A percentile compares a stretch with the other conserved stretches of the same genome.
phyloP scores from a whole-genome alignment of 2,888 invertebrate species.

The Elegia similella region DNA sequence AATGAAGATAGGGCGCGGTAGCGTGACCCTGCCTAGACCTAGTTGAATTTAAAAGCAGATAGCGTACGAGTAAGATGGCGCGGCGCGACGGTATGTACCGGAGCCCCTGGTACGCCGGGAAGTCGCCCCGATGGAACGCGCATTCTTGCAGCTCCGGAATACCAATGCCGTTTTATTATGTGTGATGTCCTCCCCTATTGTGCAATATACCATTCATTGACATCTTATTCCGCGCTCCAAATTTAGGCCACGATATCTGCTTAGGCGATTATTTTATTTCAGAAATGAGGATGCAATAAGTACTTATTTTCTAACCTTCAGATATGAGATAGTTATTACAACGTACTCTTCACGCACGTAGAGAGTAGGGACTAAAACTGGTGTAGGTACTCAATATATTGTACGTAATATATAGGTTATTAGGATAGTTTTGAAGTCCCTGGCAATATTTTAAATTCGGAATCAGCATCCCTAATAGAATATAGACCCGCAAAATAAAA shows the following conservation, averaged over 20 bases:
- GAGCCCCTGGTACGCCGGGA: conserved; percentile 34
- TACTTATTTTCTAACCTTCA: too few relatives aligned
- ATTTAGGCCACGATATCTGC: conserved; percentile 55
- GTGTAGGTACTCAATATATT: too few relatives aligned
- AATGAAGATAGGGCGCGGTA: too few relatives aligned
- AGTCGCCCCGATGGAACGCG: conserved; percentile 67
- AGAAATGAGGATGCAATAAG: not conserved
- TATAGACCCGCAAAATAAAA: too few relatives aligned
- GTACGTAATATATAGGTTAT: too few relatives aligned
- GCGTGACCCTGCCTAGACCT: not conserved
- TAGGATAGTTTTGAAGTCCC: too few relatives aligned
- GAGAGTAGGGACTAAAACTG: too few relatives aligned
- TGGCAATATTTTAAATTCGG: too few relatives aligned
- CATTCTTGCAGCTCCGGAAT: conserved; percentile 73
- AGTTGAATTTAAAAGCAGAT: not conserved
- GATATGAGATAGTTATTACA: too few relatives aligned
- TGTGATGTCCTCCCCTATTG: conserved; percentile 69
- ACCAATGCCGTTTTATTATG: conserved; percentile 78
- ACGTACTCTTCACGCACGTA: too few relatives aligned
- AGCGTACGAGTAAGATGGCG: not conserved
- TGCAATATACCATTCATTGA: conserved; percentile 60
- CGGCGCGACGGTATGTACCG: conserved; percentile 5
- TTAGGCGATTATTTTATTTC: conserved; percentile 41
- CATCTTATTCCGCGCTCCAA: conserved; percentile 55
- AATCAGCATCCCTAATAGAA: too few relatives aligned